Base-by-base conservation (phyloP, 2,797 vertebrate species). In the Phaenicophaeus curvirostris region DNA sequence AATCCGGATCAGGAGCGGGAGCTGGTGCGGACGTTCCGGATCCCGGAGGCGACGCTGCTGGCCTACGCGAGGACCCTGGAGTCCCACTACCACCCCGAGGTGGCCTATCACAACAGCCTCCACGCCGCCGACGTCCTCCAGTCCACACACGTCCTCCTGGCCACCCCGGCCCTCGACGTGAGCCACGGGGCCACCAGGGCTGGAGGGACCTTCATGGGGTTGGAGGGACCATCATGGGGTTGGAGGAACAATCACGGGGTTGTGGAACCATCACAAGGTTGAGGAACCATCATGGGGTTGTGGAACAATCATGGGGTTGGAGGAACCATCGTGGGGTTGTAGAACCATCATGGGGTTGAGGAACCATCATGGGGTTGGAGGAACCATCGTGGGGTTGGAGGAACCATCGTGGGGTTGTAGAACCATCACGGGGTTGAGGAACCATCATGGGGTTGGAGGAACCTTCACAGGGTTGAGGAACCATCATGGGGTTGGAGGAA, bases 101-200 rank as follows among this genome's bases (percentile, higher is more conserved):
- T 44, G 44, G 44, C 44, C 17, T 44, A 44, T 18, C 44, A 44
- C 44, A 44, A 44, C 44, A 44, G 44, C 44, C 44, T 44, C 14
- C 44, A 44, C 44, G 44, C 44, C 14, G 44, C 44, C 44, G 44
- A 42, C 31, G 99, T 99, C 93, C 98, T 98, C 54, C 99, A 99
- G 98, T 99, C 99, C 74, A 99, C 98, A 9, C 99, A 99, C 13
- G 99, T 99, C 84, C 98, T 99, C 90, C 98, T 99, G 75, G 99
- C 98, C 87, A 98, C 99, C 5, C 99, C 99, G 1, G 99, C 99
- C 69, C 97, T 99, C 66, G 98, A 99, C 68, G 99, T 99, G 59
- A 55, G 51, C 11, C 37, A 3, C 4, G 8, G 46, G 48, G 19
- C 41, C n/a, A n/a, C n/a, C n/a, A n/a, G 10, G 42, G 10, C 13